phyloP scores from a whole-genome alignment of 30 jellyfish, hydroid and myxozoan species.

The Chrysaora quinquecirrha region DNA sequence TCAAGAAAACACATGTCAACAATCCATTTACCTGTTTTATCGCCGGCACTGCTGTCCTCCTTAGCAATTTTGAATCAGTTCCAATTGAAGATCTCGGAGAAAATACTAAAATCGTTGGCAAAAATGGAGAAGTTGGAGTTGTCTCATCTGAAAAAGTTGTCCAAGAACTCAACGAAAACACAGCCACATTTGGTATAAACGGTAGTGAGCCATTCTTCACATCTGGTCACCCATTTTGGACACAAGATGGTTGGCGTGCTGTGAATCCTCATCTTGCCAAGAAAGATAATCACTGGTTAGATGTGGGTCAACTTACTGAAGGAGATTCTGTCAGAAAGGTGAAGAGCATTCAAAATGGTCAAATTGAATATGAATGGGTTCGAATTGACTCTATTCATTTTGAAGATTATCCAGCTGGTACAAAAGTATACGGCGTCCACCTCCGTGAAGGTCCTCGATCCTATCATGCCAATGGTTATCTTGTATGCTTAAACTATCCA shows the following conservation, averaged over 20 bases:
- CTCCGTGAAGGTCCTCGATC: constrained; percentile 65
- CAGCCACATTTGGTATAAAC: constrained; percentile 56
- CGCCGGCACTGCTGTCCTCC: constrained; percentile 25
- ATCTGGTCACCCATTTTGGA: constrained; percentile 69
- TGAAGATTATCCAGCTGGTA: constrained; percentile 41
- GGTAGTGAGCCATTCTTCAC: constrained; percentile 41
- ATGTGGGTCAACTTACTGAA: constrained; percentile 59
- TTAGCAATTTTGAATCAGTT: background rate
- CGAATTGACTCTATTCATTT: constrained; percentile 18
- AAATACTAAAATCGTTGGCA: constrained; percentile 23
- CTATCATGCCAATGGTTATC: constrained; percentile 65
- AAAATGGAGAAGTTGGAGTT: constrained; percentile 19
- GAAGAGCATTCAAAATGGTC: background rate
- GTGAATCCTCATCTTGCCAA: constrained; percentile 55
- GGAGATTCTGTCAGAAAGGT: constrained; percentile 55
- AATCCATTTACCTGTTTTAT: constrained; percentile 27
- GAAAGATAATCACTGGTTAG: constrained; percentile 51
- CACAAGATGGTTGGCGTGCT: constrained; percentile 75
- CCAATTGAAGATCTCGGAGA: constrained; percentile 36
- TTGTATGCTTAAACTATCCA: constrained; percentile 42
- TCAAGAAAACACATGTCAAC: background rate
- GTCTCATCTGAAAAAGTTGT: constrained; percentile 56
- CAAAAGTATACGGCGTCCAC: constrained; percentile 54
- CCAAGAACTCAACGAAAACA: constrained; percentile 1
- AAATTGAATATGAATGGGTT: constrained; percentile 42